Evolutionary conservation across 1,140 invertebrate species (phyloP).

Genomic region (Hydropsyche tenuis): DNA sequence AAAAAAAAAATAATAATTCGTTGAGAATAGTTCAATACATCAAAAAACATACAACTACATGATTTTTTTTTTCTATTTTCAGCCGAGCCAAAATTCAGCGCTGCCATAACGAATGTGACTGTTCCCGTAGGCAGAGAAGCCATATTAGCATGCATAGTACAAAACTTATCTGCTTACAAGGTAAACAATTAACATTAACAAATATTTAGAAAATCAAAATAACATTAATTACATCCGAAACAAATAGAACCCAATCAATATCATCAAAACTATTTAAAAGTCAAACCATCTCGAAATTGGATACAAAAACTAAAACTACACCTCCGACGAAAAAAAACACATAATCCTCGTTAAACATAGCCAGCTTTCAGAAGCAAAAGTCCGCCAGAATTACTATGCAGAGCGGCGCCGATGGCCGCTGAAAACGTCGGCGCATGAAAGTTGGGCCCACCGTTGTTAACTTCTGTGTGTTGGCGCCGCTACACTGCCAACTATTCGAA

Average conservation of each 20-base stretch:
- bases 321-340: no score
- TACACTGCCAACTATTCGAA: constrained; percentile 39
- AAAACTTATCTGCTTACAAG: constrained; percentile 84
- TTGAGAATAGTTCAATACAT: no score
- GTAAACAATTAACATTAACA: constrained; percentile 57
- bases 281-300: no score
- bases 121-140: constrained; percentile 84
- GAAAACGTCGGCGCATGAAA: constrained; percentile 35
- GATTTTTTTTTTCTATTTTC: constrained; percentile 53
- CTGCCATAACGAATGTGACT: constrained; percentile 83
- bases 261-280: no score
- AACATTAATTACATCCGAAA: constrained; percentile 42
- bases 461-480: constrained; percentile 21
- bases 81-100: constrained; percentile 83
- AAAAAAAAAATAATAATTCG: no score
- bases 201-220: neutral
- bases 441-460: constrained; percentile 32
- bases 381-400: constrained; percentile 28
- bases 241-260: no score
- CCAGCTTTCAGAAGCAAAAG: neutral
- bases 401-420: constrained; percentile 29
- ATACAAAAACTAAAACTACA: no score
- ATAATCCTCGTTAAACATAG: no score
- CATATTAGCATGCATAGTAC: constrained; percentile 80
- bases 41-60: neutral